Evolutionary conservation across 2,888 invertebrate genomes (phyloP).

Genomic region (Drosophila quinaria): DNA sequence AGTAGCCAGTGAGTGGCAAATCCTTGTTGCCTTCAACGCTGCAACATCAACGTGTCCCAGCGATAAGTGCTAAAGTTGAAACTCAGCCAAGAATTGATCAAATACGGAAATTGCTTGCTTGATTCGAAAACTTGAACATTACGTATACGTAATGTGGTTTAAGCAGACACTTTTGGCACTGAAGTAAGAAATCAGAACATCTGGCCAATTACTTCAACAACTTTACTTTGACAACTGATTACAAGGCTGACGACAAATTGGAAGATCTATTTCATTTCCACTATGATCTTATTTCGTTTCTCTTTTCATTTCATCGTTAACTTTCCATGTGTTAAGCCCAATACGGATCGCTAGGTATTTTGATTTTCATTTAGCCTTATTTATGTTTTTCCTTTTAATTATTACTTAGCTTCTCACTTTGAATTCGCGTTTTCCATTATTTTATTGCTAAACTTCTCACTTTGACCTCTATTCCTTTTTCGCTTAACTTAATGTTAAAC

Average conservation of each 20-base stretch:
- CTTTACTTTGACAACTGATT: neutral
- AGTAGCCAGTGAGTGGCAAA: constrained; percentile 17
- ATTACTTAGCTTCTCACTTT: neutral
- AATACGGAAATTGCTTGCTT: neutral
- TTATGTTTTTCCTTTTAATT: neutral
- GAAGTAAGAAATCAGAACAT: neutral
- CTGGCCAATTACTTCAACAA: neutral
- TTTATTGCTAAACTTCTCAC: neutral
- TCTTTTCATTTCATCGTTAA: too few relatives aligned
- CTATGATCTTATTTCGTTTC: too few relatives aligned
- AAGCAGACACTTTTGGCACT: neutral
- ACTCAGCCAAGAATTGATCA: neutral
- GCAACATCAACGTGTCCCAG: neutral
- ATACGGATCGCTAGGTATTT: too few relatives aligned
- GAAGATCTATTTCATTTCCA: neutral
- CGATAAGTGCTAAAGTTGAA: constrained; percentile 1
- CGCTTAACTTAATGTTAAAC: too few relatives aligned
- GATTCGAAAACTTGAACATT: neutral
- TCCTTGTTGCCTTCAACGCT: neutral
- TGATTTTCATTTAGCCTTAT: too few relatives aligned
- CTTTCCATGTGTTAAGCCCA: too few relatives aligned
- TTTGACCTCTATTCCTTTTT: neutral
- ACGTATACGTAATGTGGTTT: constrained; percentile 4
- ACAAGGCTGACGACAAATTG: neutral
- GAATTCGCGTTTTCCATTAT: neutral